Base-by-base conservation (phyloP, 64 coral and sea anemone species). In the Stylophora pistillata region DNA sequence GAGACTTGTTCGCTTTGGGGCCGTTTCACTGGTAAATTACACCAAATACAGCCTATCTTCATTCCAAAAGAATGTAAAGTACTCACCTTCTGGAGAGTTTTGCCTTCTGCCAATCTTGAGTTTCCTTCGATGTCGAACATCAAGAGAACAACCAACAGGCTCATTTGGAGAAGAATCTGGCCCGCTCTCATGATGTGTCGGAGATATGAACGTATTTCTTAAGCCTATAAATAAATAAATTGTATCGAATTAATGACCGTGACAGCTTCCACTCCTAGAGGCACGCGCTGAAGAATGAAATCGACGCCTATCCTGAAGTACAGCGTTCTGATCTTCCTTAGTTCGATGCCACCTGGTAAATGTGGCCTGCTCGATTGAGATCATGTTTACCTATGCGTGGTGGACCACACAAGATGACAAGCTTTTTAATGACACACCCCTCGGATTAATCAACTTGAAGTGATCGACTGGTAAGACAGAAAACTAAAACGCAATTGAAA, bases 361-460 rank as follows among this genome's bases (percentile, higher is more conserved):
- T 78, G 53, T 56, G 60, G 61, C 30, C 47, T 65, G 80, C 3
- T 69, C 33, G 33, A 84, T 68, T 47, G 80, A 47, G 80, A 84
- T 84, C 61, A 37, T 84, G 80, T 84, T 84, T 84, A 84, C 80
- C 37, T 84, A 84, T 84, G 33, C 23, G 64, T 12, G 65, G 30
- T 30, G 32, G 80, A 84, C 80, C 80, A 84, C 80, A 84, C 80
- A 84, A 63, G 5, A 62, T 23, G 80, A 84, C 80, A 69, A 7
- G 31, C n/a, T 21, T 65, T 84, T 84, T 63, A 84, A 84, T 53
- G 80, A 69, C 80, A 84, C 80, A 70, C 80, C 80, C 79, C 80
- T 64, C 27, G 80, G 61, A 68, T 84, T 68, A 78, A 84, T 68
- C 80, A 84, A 84, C 80, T 84, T 84, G 80, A 84, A 84, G 53